Base-by-base conservation (phyloP, 2,113 vertebrate species). In the Halcyon senegalensis region DNA sequence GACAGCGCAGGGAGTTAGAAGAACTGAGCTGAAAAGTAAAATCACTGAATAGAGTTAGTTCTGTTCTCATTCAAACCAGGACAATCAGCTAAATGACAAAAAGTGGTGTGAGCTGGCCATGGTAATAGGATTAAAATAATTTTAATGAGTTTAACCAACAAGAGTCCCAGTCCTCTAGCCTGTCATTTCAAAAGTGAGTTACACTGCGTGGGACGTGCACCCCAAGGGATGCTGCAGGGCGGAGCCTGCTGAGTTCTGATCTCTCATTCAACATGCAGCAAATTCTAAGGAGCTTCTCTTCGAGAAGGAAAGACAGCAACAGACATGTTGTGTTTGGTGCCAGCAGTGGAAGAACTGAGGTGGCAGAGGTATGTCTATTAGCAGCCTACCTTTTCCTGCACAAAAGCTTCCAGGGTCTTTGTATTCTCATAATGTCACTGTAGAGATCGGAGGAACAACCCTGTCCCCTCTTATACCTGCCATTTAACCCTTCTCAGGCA, bases 131-230 rank as follows among this genome's bases (percentile, higher is more conserved):
- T 66, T 82, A 8, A 59, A 55, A 44, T 66, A 53, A 46, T 43
- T 33, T 35, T 59, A 50, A 53, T 14, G 4, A 12, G 39, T 53
- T n/a, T 11, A n/a, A 24, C 30, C n/a, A 74, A 16, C 30, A 11
- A 9, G 39, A 43, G 31, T 13, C 39, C 16, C 27, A n/a, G 25
- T 53, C 50, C 28, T 66, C 21, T 31, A 67, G n/a, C 39, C 30
- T 46, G 37, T 46, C 9, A 0, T 30, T 66, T 60, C 31, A 17
- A 50, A 68, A 46, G 35, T 2, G 2, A 50, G 27, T 48, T 23
- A 24, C 0, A 1, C 15, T 2, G 0, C 3, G 0, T 10, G 35
- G 50, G 28, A 13, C 2, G 0, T 5, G 14, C 0, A 1, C 41
- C 55, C 24, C 8, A 2, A 41, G 30, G 75, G 53, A 13, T 10